These are phyloP conservation scores for Eulemur mongoz DNA, from an alignment of 2,797 vertebrate species.

Conservation along the genomic window DNA sequence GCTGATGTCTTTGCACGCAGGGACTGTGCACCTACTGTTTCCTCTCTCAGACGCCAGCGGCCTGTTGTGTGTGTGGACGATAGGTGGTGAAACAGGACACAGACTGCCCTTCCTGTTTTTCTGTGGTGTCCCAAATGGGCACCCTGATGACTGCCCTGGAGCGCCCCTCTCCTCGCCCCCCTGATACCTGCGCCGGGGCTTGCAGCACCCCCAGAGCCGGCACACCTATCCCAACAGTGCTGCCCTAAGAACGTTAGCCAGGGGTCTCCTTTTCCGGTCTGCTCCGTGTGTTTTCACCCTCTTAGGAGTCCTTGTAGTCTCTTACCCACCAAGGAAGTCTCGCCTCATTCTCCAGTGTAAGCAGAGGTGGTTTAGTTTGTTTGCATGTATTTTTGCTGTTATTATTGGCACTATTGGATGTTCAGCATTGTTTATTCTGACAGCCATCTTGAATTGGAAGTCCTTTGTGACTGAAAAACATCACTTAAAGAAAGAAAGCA, in stretches of 20 bases:
- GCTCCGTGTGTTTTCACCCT: not conserved
- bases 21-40: not conserved
- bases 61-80: not conserved
- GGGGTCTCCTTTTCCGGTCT: not conserved
- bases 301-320: not conserved
- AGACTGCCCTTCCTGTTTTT: not conserved
- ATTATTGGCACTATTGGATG: not conserved
- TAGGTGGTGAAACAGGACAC: not conserved
- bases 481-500: not conserved
- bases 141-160: too few species aligned
- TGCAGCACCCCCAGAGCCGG: rapidly evolving
- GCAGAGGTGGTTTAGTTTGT: not conserved
- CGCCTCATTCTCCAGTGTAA: not conserved
- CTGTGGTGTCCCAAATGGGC: not conserved
- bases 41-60: not conserved
- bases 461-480: not conserved
- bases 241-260: not conserved
- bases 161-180: too few species aligned
- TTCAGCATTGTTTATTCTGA: not conserved
- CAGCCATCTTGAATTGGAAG: not conserved
- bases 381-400: not conserved
- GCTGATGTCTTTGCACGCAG: too few species aligned
- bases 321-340: not conserved
- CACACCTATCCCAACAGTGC: not conserved
- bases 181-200: not conserved